These are phyloP conservation scores for Strigamia crassipes DNA, from an alignment of 2,888 invertebrate genomes.

Conservation along the genomic window DNA sequence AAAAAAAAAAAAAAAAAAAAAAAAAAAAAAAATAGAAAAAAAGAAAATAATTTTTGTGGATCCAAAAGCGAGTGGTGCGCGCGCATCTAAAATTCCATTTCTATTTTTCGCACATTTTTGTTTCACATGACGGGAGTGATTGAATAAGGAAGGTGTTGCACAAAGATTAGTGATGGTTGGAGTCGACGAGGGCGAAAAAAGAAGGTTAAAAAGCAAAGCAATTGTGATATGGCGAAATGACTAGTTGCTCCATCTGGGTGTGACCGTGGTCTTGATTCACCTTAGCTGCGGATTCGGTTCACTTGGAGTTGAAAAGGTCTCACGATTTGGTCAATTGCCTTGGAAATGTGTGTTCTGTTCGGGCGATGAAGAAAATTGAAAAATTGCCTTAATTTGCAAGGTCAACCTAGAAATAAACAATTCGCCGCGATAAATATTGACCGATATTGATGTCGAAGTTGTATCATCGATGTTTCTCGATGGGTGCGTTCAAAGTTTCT, in stretches of 20 bases:
- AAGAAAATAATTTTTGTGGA: too few relatives aligned
- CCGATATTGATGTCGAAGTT: too few relatives aligned
- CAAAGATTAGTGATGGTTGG: background rate
- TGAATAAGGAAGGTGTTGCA: background rate
- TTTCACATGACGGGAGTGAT: background rate
- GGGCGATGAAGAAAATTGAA: background rate
- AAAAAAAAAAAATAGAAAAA: too few relatives aligned
- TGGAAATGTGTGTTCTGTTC: background rate
- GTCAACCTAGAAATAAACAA: background rate
- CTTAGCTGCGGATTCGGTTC: slow-evolving; percentile 25
- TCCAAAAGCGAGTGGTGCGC: too few relatives aligned
- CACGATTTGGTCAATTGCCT: slow-evolving; percentile 30
- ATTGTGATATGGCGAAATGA: slow-evolving; percentile 7
- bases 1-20: too few relatives aligned
- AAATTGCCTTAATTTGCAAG: background rate
- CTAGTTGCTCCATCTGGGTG: slow-evolving; percentile 16
- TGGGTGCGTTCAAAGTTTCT: too few relatives aligned
- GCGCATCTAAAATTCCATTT: too few relatives aligned
- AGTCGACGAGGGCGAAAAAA: background rate
- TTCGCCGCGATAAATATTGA: background rate
- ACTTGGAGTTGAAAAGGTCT: slow-evolving; percentile 30
- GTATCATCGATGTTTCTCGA: too few relatives aligned
- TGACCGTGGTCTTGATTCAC: slow-evolving; percentile 23
- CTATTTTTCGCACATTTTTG: too few relatives aligned
- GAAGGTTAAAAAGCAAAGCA: background rate